Evolutionary conservation across 35 echinoderm and acorn worm species (phyloP), one percentile per base, ranked within the genome.

Genomic region (Lytechinus variegatus): DNA sequence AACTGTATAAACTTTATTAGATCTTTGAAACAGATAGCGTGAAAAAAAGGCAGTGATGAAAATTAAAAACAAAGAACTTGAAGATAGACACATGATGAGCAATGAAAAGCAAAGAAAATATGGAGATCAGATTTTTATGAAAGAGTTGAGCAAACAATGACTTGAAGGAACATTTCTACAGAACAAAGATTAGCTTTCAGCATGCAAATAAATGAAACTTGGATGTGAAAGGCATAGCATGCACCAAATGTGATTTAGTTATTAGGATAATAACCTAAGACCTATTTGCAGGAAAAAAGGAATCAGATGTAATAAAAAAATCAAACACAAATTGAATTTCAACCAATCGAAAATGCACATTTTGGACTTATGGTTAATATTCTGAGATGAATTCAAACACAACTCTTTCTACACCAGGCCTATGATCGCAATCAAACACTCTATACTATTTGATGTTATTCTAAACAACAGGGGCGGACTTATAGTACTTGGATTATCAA

Each of bases 81-180:
- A 54, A 12, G 52, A 13, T 54, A 87, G 27, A 90, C 33, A 55
- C 21, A 0, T 9, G 9, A 54, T 9, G 27, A 19, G 13, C 24
- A 95, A 95, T 27, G 52, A 95, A 16, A 53, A 9, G 52, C 28
- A 86, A 95, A 79, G 58, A 11, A 86, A 54, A 86, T 27, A 56
- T 44, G 10, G 52, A 55, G 21, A 6, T 24, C 19, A 79, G 14
- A 24, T 8, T 24, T 79, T 8, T 1, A 24, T 5, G n/a, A 24
- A 24, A 24, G 7, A 79, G 56, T 10, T 58, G 56, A 79, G n/a
- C 24, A n/a, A 24, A 79, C 4, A 79, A 0, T 71, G 5, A n/a
- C 6, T 24, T 19, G 19, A 5, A 79, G 66, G 19, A 7, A n/a
- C 19, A 3, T 79, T 58, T 58, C 13, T 58, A 58, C 33, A 44